Percentiles rank a stretch among this genome's conserved stretches.
These are phyloP conservation scores for Hippoglossus stenolepis DNA, from an alignment of 2,113 vertebrate species.

Conservation along the genomic window DNA sequence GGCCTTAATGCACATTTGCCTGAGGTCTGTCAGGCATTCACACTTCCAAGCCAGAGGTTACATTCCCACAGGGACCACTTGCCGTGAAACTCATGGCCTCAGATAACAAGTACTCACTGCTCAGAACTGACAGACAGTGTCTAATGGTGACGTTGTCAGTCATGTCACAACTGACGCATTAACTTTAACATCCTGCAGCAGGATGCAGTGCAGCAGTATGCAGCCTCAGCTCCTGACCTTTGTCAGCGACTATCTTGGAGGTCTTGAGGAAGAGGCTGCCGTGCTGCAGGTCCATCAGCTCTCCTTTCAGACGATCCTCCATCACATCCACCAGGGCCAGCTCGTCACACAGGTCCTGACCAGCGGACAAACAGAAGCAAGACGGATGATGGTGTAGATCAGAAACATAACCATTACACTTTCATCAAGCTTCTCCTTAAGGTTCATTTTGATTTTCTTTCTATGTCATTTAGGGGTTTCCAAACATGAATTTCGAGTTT, in stretches of 20 bases:
- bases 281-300: conserved; percentile 97
- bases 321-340: conserved; percentile 95
- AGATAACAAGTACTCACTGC: neutral
- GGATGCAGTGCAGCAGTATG: neutral
- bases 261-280: conserved; percentile 95
- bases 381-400: neutral
- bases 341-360: conserved; percentile 91
- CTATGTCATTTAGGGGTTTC: no score
- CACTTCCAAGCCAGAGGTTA: neutral
- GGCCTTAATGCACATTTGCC: neutral
- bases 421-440: no score
- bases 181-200: neutral
- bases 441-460: no score
- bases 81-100: neutral
- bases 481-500: no score
- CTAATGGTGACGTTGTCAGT: neutral
- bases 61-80: neutral
- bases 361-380: neutral
- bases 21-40: no score
- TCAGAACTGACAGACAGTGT: neutral
- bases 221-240: conserved; percentile 82
- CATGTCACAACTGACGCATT: neutral
- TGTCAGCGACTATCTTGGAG: conserved; percentile 92
- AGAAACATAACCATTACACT: no score
- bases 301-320: conserved; percentile 96